Conservation (phyloP, 2,888 invertebrate species). For the Coleophora flavipennella region DNA sequence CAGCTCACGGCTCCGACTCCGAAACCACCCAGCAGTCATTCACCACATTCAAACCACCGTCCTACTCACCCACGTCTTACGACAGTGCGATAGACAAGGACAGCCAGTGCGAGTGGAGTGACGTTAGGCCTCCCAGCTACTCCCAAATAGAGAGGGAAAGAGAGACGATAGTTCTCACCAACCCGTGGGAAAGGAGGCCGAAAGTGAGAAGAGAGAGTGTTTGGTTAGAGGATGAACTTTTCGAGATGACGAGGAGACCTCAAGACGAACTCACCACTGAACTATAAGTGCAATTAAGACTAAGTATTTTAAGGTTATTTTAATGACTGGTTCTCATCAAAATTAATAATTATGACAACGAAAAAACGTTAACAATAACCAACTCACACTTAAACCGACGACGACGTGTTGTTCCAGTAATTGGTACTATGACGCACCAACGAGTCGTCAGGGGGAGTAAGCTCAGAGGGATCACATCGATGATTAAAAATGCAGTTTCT, state of each 20-base stretch:
- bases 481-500: too few species aligned
- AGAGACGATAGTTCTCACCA: slow-evolving; percentile 55
- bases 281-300: slow-evolving; percentile 57
- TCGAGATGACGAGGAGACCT: slow-evolving; percentile 86
- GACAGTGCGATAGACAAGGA: slow-evolving; percentile 59
- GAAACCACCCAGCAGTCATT: slow-evolving; percentile 60
- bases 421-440: too few species aligned
- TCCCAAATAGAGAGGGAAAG: slow-evolving; percentile 56
- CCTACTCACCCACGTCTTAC: slow-evolving; percentile 67
- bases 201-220: slow-evolving; percentile 71
- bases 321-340: too few species aligned
- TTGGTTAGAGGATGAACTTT: slow-evolving; percentile 86
- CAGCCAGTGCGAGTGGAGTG: slow-evolving; percentile 68
- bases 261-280: slow-evolving; percentile 93
- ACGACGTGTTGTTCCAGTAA: too few species aligned
- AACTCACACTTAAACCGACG: too few species aligned
- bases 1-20: slow-evolving; percentile 55
- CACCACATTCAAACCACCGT: slow-evolving; percentile 66
- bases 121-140: slow-evolving; percentile 67
- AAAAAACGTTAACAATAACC: too few species aligned
- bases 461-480: too few species aligned
- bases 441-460: too few species aligned
- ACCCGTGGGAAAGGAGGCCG: slow-evolving; percentile 64
- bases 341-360: too few species aligned
- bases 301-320: too few species aligned